phyloP scores from a whole-genome alignment of 1,140 invertebrate genomes.

The Drosophila burlai region DNA sequence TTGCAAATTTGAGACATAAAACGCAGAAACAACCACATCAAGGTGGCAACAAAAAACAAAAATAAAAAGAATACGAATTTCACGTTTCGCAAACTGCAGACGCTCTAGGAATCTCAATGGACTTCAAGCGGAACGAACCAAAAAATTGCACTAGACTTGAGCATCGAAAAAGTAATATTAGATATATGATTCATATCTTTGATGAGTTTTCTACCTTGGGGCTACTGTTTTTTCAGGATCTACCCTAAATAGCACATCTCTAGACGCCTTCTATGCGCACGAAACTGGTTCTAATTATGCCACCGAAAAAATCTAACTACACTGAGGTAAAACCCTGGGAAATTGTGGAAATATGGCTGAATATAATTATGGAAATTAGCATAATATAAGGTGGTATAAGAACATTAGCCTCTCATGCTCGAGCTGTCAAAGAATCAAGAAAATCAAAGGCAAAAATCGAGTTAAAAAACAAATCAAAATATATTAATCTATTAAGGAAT shows the following conservation, averaged over 20 bases:
- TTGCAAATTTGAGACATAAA: constrained; percentile 68
- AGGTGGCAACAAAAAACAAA: constrained; percentile 9
- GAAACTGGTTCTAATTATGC: constrained; percentile 79
- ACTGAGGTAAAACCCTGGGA: not conserved
- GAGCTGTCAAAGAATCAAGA: too few relatives aligned
- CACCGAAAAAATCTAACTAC: constrained; percentile 12
- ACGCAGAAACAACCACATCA: constrained; percentile 24
- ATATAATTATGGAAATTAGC: not conserved
- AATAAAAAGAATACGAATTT: not conserved
- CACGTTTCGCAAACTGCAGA: constrained; percentile 4
- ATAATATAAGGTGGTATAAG: not conserved
- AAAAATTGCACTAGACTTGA: constrained; percentile 6
- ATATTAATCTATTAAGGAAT: too few relatives aligned
- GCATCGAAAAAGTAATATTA: constrained; percentile 15
- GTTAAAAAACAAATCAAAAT: too few relatives aligned
- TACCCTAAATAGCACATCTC: constrained; percentile 1
- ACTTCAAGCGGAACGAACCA: not conserved
- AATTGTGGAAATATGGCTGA: too few relatives aligned
- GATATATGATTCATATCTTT: constrained; percentile 8
- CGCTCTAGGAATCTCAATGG: constrained; percentile 32
- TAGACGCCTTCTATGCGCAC: constrained; percentile 25
- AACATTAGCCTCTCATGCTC: not conserved
- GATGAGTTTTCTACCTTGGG: constrained; percentile 6
- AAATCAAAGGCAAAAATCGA: too few relatives aligned
- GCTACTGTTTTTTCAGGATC: not conserved